Evolutionary conservation across 2,113 vertebrate species (phyloP).

Genomic region (Trematomus loennbergii): DNA sequence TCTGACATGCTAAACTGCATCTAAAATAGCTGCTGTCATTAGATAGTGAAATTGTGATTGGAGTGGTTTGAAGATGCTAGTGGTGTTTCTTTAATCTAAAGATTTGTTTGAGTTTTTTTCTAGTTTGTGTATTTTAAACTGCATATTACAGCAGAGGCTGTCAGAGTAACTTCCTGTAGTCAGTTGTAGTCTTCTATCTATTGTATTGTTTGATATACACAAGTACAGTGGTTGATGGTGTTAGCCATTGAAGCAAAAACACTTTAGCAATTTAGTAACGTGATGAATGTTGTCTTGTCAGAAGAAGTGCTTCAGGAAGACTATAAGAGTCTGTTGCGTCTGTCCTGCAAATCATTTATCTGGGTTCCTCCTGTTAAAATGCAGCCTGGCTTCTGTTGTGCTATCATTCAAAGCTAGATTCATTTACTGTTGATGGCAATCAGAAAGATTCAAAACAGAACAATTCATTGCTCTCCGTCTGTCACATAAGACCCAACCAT

Average conservation of each 20-base stretch:
- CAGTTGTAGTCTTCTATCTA: neutral
- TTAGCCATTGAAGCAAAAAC: constrained; percentile 21
- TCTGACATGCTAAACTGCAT: neutral
- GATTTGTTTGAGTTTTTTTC: neutral
- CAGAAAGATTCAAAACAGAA: neutral
- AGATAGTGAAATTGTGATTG: neutral
- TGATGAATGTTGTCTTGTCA: constrained; percentile 47
- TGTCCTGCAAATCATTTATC: constrained; percentile 48
- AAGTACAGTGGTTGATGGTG: constrained; percentile 8
- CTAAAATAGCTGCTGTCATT: constrained; percentile 1
- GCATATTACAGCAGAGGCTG: neutral
- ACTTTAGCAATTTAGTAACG: constrained; percentile 25
- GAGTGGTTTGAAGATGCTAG: constrained; percentile 13
- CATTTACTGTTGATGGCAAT: constrained; percentile 11
- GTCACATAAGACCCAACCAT: neutral
- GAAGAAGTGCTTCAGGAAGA: constrained; percentile 34
- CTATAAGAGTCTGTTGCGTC: constrained; percentile 35
- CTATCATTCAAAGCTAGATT: constrained; percentile 13
- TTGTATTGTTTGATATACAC: constrained; percentile 20
- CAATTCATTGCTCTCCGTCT: neutral
- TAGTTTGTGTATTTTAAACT: neutral
- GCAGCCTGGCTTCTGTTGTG: constrained; percentile 3
- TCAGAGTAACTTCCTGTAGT: constrained; percentile 6
- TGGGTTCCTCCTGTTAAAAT: constrained; percentile 21
- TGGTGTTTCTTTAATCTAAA: neutral